Evolutionary conservation across 2,797 vertebrate genomes (phyloP), one percentile per base, ranked within the genome.

Genomic region (Argentina silus): DNA sequence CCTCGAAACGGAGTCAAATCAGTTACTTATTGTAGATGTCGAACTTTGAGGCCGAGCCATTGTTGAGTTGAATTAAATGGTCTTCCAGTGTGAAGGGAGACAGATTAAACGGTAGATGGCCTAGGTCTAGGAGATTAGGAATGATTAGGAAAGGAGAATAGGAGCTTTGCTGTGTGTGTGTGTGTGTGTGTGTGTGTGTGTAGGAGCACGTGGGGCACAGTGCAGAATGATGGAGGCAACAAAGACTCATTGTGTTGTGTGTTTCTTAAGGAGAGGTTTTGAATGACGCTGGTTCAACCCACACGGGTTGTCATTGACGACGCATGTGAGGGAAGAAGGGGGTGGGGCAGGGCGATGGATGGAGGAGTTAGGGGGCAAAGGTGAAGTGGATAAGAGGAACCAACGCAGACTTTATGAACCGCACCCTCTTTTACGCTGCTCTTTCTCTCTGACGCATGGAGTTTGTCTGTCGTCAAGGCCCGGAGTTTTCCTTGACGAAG

Each of bases 231-330:
- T 64, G 27, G 55, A 48, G 63, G 71, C 11, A 36, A 91, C 83
- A 91, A 89, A 77, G 67, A 74, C 14, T 78, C 86, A 83, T 89
- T 91, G 90, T 92, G 59, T 75, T 62, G 27, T 65, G 68, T 55
- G 75, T 81, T 85, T 83, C 83, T 86, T 36, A 82, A 85, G 90
- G 78, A 89, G 85, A 87, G 82, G 82, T 81, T 87, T 66, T 78
- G 82, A 86, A 80, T 90, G 88, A 91, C 85, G 87, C 81, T 88
- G 77, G 81, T 82, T 70, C 87, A 78, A 42, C 89, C 90, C 89
- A 91, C 89, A 65, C 65, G 69, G 59, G 60, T 43, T 85, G 78
- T 79, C 63, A 56, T 82, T 70, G 80, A 87, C 15, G 72, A 69
- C 76, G 72, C 71, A 67, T 63, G 78, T 6, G 11, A 57, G 59